These are phyloP conservation scores for Gallinago stenura DNA, from an alignment of 2,797 vertebrate genomes.

Conservation along the genomic window DNA sequence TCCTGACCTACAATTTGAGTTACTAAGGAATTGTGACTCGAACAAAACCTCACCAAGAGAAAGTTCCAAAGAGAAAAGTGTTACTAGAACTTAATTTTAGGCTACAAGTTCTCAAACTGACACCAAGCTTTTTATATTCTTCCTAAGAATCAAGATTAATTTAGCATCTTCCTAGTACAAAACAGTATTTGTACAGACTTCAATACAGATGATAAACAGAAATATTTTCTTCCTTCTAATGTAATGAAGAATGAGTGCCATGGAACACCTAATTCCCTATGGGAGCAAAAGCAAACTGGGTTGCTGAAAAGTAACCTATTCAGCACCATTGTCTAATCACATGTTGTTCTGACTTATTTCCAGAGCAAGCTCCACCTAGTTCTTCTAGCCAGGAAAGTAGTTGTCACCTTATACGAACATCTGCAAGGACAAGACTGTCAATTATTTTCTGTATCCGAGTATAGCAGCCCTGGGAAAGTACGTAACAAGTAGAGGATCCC, in stretches of 20 bases:
- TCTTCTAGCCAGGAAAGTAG: slow-evolving; percentile 17
- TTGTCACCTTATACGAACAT: background rate
- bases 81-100: background rate
- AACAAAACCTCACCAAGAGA: background rate
- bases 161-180: background rate
- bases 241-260: background rate
- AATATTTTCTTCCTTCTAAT: background rate
- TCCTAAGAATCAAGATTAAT: background rate
- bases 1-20: background rate
- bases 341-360: slow-evolving; percentile 19
- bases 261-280: background rate
- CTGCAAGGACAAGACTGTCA: background rate
- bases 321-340: background rate
- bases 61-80: background rate
- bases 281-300: background rate
- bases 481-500: background rate
- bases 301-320: slow-evolving; percentile 37
- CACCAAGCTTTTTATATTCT: background rate
- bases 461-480: background rate
- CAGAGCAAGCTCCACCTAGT: slow-evolving; percentile 18
- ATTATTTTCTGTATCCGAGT: background rate
- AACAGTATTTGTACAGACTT: background rate
- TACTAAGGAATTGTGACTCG: background rate
- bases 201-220: background rate
- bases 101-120: background rate